Conservation (phyloP, 2,888 invertebrate species). For the Drosophila hamatofila region DNA sequence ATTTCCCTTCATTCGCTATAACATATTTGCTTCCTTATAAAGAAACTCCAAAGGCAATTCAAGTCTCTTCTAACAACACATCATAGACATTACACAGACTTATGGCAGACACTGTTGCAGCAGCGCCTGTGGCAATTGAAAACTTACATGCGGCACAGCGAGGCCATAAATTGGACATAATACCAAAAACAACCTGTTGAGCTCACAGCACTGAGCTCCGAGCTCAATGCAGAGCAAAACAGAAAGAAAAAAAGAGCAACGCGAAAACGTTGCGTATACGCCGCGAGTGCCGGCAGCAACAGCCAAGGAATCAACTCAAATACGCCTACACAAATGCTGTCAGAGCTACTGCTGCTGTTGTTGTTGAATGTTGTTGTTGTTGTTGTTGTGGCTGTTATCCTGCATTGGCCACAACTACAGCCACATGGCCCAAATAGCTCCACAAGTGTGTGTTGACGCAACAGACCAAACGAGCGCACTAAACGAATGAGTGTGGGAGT, state of each 20-base stretch:
- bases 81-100: not conserved
- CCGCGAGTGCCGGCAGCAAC: constrained; percentile 44
- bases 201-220: not conserved
- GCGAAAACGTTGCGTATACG: constrained; percentile 60
- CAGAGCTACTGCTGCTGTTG: not conserved
- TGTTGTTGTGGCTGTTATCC: constrained; percentile 20
- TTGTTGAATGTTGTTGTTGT: constrained; percentile 4
- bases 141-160: constrained; percentile 17
- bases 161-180: constrained; percentile 64
- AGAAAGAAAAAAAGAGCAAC: constrained; percentile 6
- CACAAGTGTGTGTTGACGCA: constrained; percentile 70
- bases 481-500: constrained; percentile 4
- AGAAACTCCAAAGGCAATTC: no score
- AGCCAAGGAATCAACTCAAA: constrained; percentile 37
- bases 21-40: not conserved
- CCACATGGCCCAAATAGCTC: constrained; percentile 56
- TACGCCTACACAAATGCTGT: constrained; percentile 28
- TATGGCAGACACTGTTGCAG: constrained; percentile 3
- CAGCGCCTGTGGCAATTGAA: constrained; percentile 35
- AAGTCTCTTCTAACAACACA: not conserved
- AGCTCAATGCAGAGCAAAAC: not conserved
- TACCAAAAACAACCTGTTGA: constrained; percentile 64
- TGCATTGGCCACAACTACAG: constrained; percentile 21
- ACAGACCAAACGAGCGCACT: constrained; percentile 10
- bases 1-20: no score